These are phyloP conservation scores for Polietes domitor DNA, from an alignment of 2,888 invertebrate species.

Conservation along the genomic window DNA sequence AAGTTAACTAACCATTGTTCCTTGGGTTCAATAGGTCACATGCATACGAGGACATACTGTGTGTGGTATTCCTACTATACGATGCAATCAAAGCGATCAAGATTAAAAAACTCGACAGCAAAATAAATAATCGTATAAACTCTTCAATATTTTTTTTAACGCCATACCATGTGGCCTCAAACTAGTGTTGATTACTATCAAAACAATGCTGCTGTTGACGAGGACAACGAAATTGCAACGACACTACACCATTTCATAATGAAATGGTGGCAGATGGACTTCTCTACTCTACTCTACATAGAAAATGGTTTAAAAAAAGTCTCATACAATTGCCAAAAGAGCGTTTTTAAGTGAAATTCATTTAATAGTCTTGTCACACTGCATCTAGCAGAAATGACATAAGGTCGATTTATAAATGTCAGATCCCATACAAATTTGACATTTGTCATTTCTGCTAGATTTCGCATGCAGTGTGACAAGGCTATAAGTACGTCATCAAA, in stretches of 20 bases:
- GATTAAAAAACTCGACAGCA: slow-evolving; percentile 54
- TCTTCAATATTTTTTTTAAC: neutral
- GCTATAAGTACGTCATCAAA: no score
- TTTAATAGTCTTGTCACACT: no score
- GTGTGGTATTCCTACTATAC: neutral
- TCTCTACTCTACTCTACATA: no score
- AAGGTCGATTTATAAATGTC: no score
- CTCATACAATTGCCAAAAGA: no score
- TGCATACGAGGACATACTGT: slow-evolving; percentile 17
- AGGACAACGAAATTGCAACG: neutral
- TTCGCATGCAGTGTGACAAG: no score
- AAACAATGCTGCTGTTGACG: slow-evolving; percentile 29
- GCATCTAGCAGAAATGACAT: no score
- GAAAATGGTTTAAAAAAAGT: no score
- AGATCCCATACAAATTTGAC: no score
- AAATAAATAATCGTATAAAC: slow-evolving; percentile 57
- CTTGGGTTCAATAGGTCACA: slow-evolving; percentile 58
- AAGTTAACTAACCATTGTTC: slow-evolving; percentile 48
- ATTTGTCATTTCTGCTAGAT: no score
- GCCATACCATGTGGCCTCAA: slow-evolving; percentile 59
- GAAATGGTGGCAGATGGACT: no score
- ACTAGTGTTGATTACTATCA: slow-evolving; percentile 54
- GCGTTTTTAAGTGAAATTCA: no score
- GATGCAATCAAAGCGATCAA: slow-evolving; percentile 55
- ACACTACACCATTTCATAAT: neutral